Conservation (phyloP, 2,113 vertebrate species). For the Cynopterus brachyotis region DNA sequence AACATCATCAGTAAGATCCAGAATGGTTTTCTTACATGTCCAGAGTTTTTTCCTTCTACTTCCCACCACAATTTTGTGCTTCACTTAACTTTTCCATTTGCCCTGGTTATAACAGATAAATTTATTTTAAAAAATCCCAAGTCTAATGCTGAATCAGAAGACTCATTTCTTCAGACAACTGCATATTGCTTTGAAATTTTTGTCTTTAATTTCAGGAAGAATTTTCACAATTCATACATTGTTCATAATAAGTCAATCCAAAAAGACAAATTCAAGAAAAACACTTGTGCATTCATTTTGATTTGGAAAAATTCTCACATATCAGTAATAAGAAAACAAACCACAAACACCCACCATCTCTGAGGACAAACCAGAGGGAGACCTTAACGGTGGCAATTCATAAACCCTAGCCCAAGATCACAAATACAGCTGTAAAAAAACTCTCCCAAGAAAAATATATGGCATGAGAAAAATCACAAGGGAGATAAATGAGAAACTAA, state of each 20-base stretch:
- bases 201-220: neutral
- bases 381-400: conserved; percentile 37
- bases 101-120: neutral
- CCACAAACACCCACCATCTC: neutral
- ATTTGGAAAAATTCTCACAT: conserved; percentile 14
- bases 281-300: neutral
- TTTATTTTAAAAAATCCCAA: neutral
- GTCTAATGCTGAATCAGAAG: neutral
- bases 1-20: neutral
- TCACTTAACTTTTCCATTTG: neutral
- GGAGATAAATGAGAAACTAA: conserved; percentile 42
- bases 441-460: conserved; percentile 67
- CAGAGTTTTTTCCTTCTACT: neutral
- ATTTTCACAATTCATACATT: conserved; percentile 23
- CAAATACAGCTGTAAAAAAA: conserved; percentile 62
- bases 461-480: conserved; percentile 54
- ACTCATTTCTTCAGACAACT: neutral
- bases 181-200: neutral
- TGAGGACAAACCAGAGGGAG: conserved; percentile 50
- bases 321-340: conserved; percentile 50
- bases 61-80: neutral
- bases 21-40: neutral
- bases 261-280: conserved; percentile 35
- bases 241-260: neutral
- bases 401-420: conserved; percentile 56